These are phyloP conservation scores for Diplolepis rosae DNA, from an alignment of 2,888 invertebrate species.

Conservation along the genomic window DNA sequence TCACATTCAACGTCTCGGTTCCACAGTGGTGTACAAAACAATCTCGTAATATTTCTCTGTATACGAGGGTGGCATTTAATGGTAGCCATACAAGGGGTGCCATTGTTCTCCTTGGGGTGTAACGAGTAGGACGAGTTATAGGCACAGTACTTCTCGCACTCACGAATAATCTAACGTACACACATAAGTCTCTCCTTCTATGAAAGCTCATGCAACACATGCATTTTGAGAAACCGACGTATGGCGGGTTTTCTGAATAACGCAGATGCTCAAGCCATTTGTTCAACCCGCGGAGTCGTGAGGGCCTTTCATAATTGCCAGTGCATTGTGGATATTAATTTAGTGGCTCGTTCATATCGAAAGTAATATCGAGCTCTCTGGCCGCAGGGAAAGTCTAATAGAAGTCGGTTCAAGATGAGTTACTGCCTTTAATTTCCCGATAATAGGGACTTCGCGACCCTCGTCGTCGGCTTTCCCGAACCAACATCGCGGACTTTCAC, in stretches of 20 bases:
- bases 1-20: slow-evolving; percentile 25
- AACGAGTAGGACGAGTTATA: slow-evolving; percentile 43
- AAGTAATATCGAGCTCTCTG: slow-evolving; percentile 68
- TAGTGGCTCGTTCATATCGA: slow-evolving; percentile 71
- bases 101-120: slow-evolving; percentile 48
- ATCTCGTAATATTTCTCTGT: slow-evolving; percentile 54
- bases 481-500: slow-evolving; percentile 35
- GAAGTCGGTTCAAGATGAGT: slow-evolving; percentile 68
- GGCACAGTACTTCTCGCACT: slow-evolving; percentile 1
- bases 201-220: background rate
- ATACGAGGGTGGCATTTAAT: slow-evolving; percentile 49
- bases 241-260: slow-evolving; percentile 44
- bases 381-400: slow-evolving; percentile 68
- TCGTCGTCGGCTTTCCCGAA: slow-evolving; percentile 39
- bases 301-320: slow-evolving; percentile 66
- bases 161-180: slow-evolving; percentile 5
- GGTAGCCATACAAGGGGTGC: slow-evolving; percentile 39
- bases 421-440: slow-evolving; percentile 71
- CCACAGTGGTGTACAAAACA: slow-evolving; percentile 45
- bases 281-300: slow-evolving; percentile 44
- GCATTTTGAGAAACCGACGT: background rate
- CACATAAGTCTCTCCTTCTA: background rate
- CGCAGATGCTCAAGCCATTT: slow-evolving; percentile 55
- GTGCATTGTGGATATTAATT: slow-evolving; percentile 71
- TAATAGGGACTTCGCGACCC: slow-evolving; percentile 62